Evolutionary conservation across 2,797 vertebrate genomes (phyloP).

Genomic region (Enteromius mattozi): DNA sequence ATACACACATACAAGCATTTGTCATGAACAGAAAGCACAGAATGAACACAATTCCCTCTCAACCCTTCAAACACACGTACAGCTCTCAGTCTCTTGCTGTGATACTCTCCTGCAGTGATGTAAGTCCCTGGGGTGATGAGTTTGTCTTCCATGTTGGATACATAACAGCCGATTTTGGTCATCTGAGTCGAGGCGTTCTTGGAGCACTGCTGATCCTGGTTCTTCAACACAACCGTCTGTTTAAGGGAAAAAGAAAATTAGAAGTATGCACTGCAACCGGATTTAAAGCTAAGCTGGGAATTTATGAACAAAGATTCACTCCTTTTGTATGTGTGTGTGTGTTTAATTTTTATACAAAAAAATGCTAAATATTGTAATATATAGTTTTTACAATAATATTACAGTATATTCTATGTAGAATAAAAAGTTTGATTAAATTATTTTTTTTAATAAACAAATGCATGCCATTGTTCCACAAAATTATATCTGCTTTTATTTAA

Average conservation of each 20-base stretch:
- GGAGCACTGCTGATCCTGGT: conserved; percentile 80
- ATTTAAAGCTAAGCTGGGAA: background rate
- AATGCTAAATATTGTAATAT: background rate
- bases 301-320: background rate
- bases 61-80: conserved; percentile 75
- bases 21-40: background rate
- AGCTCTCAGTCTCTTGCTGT: conserved; percentile 78
- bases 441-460: background rate
- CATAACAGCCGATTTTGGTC: conserved; percentile 85
- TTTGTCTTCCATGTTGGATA: conserved; percentile 85
- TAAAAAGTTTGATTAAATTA: background rate
- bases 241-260: background rate
- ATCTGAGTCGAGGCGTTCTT: conserved; percentile 87
- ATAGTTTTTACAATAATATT: background rate
- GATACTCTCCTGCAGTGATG: conserved; percentile 82
- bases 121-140: conserved; percentile 82
- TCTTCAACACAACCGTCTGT: conserved; percentile 77
- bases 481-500: background rate
- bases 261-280: background rate
- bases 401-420: background rate
- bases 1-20: background rate
- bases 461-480: background rate
- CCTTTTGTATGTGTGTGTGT: background rate
- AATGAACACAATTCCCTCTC: conserved; percentile 3
- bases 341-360: background rate